Evolutionary conservation across 2,113 vertebrate species (phyloP).

Genomic region (Strix aluco): DNA sequence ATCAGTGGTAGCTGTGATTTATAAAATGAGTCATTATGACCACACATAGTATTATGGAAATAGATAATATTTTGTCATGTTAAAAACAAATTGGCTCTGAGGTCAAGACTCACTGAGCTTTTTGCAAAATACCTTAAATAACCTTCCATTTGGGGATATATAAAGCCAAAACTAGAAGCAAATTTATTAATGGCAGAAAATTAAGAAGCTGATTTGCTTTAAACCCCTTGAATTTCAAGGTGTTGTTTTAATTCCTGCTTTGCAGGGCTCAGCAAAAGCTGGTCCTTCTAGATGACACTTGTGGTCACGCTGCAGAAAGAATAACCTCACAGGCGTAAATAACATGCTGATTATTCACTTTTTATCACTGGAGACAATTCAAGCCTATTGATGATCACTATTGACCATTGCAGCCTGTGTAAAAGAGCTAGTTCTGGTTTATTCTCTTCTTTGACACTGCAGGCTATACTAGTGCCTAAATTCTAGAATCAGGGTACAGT

Average conservation of each 20-base stretch:
- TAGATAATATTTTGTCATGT: neutral
- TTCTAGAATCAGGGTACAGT: neutral
- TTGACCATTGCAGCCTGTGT: neutral
- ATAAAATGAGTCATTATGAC: neutral
- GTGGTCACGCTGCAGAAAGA: conserved; percentile 23
- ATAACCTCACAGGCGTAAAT: conserved; percentile 41
- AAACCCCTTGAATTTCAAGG: neutral
- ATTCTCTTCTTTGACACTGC: neutral
- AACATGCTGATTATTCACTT: conserved; percentile 59
- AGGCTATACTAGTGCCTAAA: neutral
- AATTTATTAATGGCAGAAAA: neutral
- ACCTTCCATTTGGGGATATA: neutral
- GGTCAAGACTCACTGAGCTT: neutral
- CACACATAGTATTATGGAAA: neutral
- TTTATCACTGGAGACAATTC: conserved; percentile 30
- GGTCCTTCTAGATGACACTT: conserved; percentile 15
- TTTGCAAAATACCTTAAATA: neutral
- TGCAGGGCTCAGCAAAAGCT: conserved; percentile 52
- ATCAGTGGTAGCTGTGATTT: neutral
- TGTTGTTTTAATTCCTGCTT: conserved; percentile 31
- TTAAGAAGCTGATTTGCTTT: neutral
- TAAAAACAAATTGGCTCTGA: neutral
- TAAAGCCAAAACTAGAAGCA: neutral
- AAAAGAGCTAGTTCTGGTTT: neutral
- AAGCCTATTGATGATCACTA: neutral